Conservation (phyloP, 2,797 vertebrate species). For the Chelmon rostratus region DNA sequence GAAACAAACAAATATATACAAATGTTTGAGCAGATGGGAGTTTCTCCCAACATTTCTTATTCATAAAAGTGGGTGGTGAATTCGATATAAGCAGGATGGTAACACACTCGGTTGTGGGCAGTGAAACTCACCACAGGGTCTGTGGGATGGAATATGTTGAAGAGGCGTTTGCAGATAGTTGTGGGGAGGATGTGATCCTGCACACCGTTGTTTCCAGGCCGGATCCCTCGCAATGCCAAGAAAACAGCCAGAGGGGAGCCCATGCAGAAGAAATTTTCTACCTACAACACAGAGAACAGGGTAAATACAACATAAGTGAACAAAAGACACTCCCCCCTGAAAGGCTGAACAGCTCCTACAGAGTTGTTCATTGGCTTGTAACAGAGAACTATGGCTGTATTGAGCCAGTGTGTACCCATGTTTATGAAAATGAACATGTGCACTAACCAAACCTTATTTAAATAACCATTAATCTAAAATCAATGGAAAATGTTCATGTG, state of each 20-base stretch:
- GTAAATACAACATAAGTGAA: background rate
- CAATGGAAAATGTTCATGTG: background rate
- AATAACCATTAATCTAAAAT: background rate
- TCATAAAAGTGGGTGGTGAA: background rate
- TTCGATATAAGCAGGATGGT: background rate
- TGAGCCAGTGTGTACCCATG: background rate
- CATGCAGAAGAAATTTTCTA: constrained; percentile 99
- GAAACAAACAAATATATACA: constrained; percentile 48
- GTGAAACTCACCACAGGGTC: constrained; percentile 93
- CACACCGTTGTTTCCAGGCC: constrained; percentile 88
- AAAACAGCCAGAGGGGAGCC: constrained; percentile 96
- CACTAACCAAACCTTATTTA: background rate
- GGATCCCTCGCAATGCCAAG: constrained; percentile 93
- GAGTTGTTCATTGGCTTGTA: background rate
- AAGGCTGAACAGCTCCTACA: background rate
- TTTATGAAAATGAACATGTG: background rate
- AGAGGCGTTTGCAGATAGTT: constrained; percentile 92
- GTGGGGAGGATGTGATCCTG: constrained; percentile 95
- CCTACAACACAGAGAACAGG: constrained; percentile 78
- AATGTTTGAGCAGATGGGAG: background rate
- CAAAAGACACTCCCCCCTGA: background rate
- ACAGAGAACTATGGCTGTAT: background rate
- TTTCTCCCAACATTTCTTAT: background rate
- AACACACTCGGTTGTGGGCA: background rate
- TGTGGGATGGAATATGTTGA: constrained; percentile 97